phyloP scores from a whole-genome alignment of 2,113 vertebrate species.

The Aegotheles bennettii region DNA sequence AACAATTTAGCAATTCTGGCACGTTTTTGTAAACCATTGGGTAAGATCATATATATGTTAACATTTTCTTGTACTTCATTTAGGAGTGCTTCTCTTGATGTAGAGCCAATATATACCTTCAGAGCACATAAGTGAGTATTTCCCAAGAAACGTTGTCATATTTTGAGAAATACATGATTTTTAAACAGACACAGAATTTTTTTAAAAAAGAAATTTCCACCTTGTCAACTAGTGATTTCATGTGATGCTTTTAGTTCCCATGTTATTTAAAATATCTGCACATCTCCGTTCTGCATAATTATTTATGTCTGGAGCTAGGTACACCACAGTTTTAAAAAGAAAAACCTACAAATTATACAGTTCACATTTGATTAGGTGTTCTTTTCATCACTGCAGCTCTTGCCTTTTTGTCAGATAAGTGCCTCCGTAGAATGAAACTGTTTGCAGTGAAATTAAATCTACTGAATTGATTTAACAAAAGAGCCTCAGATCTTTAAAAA shows the following conservation, averaged over 20 bases:
- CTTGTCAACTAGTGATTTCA: neutral
- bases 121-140: constrained; percentile 91
- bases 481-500: neutral
- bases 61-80: constrained; percentile 36
- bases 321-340: neutral
- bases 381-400: neutral
- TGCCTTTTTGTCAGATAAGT: neutral
- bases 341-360: neutral
- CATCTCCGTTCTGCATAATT: neutral
- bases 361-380: neutral
- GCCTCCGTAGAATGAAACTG: neutral
- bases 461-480: neutral
- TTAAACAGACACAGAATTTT: neutral
- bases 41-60: neutral
- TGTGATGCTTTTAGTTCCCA: neutral
- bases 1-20: neutral
- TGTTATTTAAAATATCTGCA: neutral
- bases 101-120: constrained; percentile 98
- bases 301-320: neutral
- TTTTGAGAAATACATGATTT: neutral
- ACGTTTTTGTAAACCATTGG: neutral
- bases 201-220: neutral
- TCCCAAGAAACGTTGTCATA: neutral
- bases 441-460: neutral
- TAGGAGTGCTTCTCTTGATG: constrained; percentile 95